These are phyloP conservation scores for Fukomys damarensis DNA, from an alignment of 2,113 vertebrate genomes.

Conservation along the genomic window DNA sequence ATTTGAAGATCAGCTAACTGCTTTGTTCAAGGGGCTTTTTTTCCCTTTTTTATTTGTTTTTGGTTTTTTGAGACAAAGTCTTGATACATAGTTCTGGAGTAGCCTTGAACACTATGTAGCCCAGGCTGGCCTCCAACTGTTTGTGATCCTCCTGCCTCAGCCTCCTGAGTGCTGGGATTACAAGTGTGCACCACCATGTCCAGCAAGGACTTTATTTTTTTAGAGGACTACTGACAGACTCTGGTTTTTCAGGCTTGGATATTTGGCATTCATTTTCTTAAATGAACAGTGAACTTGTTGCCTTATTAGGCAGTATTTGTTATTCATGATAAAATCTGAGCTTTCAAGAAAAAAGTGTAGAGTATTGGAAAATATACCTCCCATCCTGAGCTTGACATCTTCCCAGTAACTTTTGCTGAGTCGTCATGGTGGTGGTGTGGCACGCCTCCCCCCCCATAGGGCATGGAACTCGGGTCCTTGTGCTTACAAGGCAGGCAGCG, in stretches of 20 bases:
- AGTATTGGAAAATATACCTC: constrained; percentile 30
- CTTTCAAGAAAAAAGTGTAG: constrained; percentile 40
- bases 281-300: background rate
- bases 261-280: constrained; percentile 38
- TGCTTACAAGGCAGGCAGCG: too few relatives aligned
- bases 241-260: background rate
- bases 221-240: background rate
- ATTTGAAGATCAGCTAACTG: background rate
- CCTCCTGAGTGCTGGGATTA: background rate
- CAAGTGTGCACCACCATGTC: too few relatives aligned
- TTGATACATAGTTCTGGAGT: background rate
- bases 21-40: background rate
- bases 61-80: background rate
- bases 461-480: too few relatives aligned
- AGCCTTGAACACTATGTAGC: background rate
- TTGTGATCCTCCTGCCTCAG: background rate
- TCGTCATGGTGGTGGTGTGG: too few relatives aligned
- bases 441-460: too few relatives aligned
- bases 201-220: background rate
- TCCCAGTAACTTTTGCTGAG: background rate
- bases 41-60: background rate
- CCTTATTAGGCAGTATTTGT: background rate
- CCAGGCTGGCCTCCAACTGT: background rate
- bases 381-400: background rate
- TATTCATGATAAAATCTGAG: background rate